These are phyloP conservation scores for Serranus cabrilla DNA, from an alignment of 2,797 vertebrate species.

Conservation along the genomic window DNA sequence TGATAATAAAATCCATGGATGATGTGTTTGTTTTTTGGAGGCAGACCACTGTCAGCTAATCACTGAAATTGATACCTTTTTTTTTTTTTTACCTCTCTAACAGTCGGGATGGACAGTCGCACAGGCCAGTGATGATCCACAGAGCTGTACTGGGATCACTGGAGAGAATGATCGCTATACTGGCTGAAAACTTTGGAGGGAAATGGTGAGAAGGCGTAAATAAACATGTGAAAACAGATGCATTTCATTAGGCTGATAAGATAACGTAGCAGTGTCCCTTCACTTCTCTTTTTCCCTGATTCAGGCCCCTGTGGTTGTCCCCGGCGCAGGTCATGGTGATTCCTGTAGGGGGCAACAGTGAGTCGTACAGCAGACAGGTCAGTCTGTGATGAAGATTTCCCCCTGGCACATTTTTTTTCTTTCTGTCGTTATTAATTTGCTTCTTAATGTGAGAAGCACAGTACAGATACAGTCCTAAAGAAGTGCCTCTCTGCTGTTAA, in stretches of 20 bases:
- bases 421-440: conserved; percentile 34
- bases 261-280: background rate
- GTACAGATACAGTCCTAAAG: conserved; percentile 29
- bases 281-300: background rate
- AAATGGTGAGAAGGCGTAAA: conserved; percentile 87
- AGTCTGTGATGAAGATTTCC: conserved; percentile 51
- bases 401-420: background rate
- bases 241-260: background rate
- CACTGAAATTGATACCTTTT: background rate
- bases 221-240: background rate
- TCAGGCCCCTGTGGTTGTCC: conserved; percentile 95
- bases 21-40: too few species aligned
- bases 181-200: conserved; percentile 92
- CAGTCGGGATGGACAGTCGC: conserved; percentile 79
- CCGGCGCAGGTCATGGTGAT: conserved; percentile 91
- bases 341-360: conserved; percentile 86
- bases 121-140: conserved; percentile 93
- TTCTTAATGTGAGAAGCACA: conserved; percentile 4
- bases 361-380: conserved; percentile 89
- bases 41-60: too few species aligned
- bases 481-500: conserved; percentile 68
- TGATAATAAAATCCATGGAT: too few species aligned
- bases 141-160: conserved; percentile 93
- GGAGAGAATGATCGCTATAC: conserved; percentile 92
- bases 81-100: background rate